A percentile compares a stretch with the other conserved stretches of the same genome.
These are phyloP conservation scores for Haliclystus octoradiatus DNA, from an alignment of 30 jellyfish, hydroid and myxozoan species.

Conservation along the genomic window DNA sequence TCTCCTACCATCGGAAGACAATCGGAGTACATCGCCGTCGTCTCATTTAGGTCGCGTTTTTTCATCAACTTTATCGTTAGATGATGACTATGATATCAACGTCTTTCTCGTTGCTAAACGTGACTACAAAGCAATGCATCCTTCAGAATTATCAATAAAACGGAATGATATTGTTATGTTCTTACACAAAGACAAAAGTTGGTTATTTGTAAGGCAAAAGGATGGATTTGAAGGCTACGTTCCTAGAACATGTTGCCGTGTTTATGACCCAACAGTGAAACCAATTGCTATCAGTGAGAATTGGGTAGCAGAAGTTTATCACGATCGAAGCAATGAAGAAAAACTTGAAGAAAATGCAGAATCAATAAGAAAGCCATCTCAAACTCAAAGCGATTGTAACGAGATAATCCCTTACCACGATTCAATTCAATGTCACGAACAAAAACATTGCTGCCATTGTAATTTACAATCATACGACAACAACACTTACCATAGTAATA, in stretches of 20 bases:
- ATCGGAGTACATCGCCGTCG: not conserved
- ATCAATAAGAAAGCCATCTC: not conserved
- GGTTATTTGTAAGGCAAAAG: slow-evolving; percentile 69
- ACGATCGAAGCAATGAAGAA: not conserved
- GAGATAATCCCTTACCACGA: not conserved
- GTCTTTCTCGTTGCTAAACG: not conserved
- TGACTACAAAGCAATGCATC: not conserved
- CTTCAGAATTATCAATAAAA: slow-evolving; percentile 30
- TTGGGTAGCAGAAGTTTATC: not conserved
- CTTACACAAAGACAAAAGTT: slow-evolving; percentile 61
- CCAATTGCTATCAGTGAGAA: not conserved
- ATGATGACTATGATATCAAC: not conserved
- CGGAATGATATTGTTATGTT: slow-evolving; percentile 48
- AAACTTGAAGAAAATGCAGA: not conserved
- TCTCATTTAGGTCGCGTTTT: not conserved
- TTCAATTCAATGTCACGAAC: not conserved
- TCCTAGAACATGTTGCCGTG: slow-evolving; percentile 53
- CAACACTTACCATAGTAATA: not conserved
- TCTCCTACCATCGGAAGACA: not conserved
- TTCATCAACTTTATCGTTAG: not conserved
- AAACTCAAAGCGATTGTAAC: not conserved
- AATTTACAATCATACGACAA: not conserved
- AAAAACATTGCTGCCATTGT: not conserved
- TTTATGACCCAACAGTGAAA: not conserved
- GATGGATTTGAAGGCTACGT: slow-evolving; percentile 62